These are phyloP conservation scores for Megalurothrips usitatus DNA, from an alignment of 2,888 invertebrate genomes.

Conservation along the genomic window DNA sequence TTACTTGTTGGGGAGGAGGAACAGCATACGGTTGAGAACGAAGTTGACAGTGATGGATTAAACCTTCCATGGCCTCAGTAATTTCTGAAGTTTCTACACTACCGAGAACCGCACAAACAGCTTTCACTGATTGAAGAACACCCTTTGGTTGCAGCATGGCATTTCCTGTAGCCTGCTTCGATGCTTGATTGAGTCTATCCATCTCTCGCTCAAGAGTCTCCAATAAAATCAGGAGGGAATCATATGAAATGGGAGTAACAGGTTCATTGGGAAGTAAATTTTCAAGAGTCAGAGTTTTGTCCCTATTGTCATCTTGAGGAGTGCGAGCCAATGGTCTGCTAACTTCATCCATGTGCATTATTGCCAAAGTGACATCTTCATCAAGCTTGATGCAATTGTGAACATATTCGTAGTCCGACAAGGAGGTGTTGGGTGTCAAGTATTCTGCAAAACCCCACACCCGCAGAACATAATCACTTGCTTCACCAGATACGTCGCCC, in stretches of 20 bases:
- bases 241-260: slow-evolving; percentile 69
- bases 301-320: slow-evolving; percentile 74
- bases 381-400: slow-evolving; percentile 91
- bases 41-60: slow-evolving; percentile 35
- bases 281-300: slow-evolving; percentile 68
- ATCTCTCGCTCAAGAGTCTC: slow-evolving; percentile 80
- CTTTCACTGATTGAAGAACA: slow-evolving; percentile 86
- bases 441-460: slow-evolving; percentile 88
- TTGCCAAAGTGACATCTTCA: slow-evolving; percentile 70
- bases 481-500: slow-evolving; percentile 57
- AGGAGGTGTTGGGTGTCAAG: slow-evolving; percentile 71
- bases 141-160: slow-evolving; percentile 58
- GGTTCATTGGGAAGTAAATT: slow-evolving; percentile 74
- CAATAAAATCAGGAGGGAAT: slow-evolving; percentile 79
- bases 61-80: slow-evolving; percentile 63
- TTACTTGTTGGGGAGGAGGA: background rate
- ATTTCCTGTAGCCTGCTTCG: slow-evolving; percentile 51
- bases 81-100: slow-evolving; percentile 85
- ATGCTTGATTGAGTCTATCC: slow-evolving; percentile 66
- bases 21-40: background rate
- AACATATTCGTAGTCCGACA: slow-evolving; percentile 89
- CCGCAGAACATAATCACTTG: slow-evolving; percentile 64
- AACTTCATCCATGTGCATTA: slow-evolving; percentile 56
- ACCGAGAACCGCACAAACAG: slow-evolving; percentile 82
- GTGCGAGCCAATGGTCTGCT: slow-evolving; percentile 70